phyloP scores from a whole-genome alignment of 2,888 invertebrate species.

The Crepidodera aurea region DNA sequence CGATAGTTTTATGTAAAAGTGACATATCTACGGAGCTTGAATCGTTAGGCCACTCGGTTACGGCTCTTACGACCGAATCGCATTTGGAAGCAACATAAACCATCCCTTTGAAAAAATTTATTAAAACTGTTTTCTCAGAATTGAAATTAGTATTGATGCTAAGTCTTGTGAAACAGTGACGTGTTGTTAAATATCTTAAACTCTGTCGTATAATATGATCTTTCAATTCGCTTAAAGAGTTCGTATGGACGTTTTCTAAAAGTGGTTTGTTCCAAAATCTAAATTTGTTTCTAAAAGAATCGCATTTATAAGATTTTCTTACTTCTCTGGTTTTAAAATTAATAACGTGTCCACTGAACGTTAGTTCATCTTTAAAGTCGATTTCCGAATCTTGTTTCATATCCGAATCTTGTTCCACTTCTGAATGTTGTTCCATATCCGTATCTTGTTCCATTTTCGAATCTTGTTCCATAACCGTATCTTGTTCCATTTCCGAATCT shows the following conservation, averaged over 20 bases:
- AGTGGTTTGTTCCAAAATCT: slow-evolving; percentile 42
- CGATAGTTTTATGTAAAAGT: neutral
- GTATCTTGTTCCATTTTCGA: no score
- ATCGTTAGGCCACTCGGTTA: slow-evolving; percentile 6
- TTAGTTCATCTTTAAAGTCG: slow-evolving; percentile 12
- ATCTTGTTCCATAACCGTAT: no score
- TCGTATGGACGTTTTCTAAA: no score
- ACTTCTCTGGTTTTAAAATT: slow-evolving; percentile 42
- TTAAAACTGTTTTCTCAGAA: slow-evolving; percentile 34
- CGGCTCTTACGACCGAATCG: slow-evolving; percentile 37
- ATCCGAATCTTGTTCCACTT: no score
- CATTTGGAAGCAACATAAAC: slow-evolving; percentile 44
- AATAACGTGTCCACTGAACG: slow-evolving; percentile 43
- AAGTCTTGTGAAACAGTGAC: slow-evolving; percentile 40
- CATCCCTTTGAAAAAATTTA: slow-evolving; percentile 45
- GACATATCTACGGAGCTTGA: neutral
- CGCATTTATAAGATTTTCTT: slow-evolving; percentile 33
- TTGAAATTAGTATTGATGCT: slow-evolving; percentile 42
- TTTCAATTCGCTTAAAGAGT: neutral
- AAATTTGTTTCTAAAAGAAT: slow-evolving; percentile 40
- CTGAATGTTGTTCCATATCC: no score
- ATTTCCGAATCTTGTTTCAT: no score
- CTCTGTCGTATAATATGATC: neutral
- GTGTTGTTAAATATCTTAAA: neutral
- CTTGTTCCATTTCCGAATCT: no score